Conservation (phyloP, 2,113 vertebrate species). For the Siniperca chuatsi region DNA sequence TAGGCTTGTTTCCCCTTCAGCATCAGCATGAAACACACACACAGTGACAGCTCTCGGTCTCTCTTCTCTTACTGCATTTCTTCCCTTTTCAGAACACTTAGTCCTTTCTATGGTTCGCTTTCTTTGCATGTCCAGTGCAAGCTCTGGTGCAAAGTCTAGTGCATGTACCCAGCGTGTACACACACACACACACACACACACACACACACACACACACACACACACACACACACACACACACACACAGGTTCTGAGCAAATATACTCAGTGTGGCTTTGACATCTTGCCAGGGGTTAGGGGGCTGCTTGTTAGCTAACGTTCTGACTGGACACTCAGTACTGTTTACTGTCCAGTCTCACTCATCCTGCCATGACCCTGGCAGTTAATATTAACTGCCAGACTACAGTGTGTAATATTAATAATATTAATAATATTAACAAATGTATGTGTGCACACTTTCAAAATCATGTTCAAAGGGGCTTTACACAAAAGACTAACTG, state of each 20-base stretch:
- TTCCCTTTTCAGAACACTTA: conserved; percentile 51
- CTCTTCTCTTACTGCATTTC: neutral
- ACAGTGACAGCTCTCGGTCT: conserved; percentile 20
- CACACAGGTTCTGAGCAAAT: conserved; percentile 14
- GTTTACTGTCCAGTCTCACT: neutral
- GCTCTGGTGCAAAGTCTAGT: conserved; percentile 60
- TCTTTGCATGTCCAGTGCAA: conserved; percentile 30
- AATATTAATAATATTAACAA: conserved; percentile 12
- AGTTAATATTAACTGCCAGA: conserved; percentile 1
- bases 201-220: neutral
- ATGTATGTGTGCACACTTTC: neutral
- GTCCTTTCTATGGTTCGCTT: conserved; percentile 31
- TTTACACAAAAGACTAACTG: neutral
- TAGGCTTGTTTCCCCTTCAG: conserved; percentile 11
- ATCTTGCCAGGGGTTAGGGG: conserved; percentile 14
- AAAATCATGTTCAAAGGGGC: neutral
- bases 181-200: conserved; percentile 1
- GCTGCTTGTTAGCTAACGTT: neutral
- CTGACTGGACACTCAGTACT: conserved; percentile 24
- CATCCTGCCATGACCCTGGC: neutral
- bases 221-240: neutral
- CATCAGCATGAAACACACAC: conserved; percentile 14
- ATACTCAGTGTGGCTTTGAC: conserved; percentile 19
- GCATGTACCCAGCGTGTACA: conserved; percentile 22
- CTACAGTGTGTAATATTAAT: neutral